Base-by-base conservation (phyloP, 2,113 vertebrate genomes). In the Sardina pilchardus region DNA sequence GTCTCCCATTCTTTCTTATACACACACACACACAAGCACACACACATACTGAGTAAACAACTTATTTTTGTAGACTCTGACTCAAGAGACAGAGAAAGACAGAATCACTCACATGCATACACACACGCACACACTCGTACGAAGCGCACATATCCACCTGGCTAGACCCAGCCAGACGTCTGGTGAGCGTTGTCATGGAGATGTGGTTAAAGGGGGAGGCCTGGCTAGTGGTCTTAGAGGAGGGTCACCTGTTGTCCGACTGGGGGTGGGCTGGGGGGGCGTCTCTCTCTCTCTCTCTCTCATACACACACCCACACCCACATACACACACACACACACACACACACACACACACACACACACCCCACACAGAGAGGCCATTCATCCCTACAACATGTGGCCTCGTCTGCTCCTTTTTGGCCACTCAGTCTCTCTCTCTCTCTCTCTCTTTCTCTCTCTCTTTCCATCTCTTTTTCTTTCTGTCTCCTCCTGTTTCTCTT, bases 361-460 rank as follows among this genome's bases (percentile, higher is more conserved):
- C 63, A 84, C 53, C 47, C 56, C 39, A 80, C 87, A 94, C 93
- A 94, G 93, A 94, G 90, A 85, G 85, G 67, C 83, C 92, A 91
- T 94, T 94, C 85, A 94, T 26, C 78, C 21, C 83, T 83, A 82
- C 84, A 90, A 91, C 90, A 88, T 85, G 91, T 90, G 88, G 82
- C 84, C 87, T 78, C 71, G 26, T 34, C 71, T 36, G 71, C 71
- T 78, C 26, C 71, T 75, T 30, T 36, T 30, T 75, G 30, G 30
- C 12, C 34, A 36, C 71, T 75, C 71, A 39, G 30, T 75, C 63
- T 71, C 30, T 34, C 63, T 67, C 59, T 67, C 59, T 30, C 59
- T 9, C 24, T 24, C 24, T 67, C 59, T 26, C 16, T 53, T 4
- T 53, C 50, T 53, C 50, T 53, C 16, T 53, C 6, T 24, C 3